Evolutionary conservation across 2,888 invertebrate genomes (phyloP).

Genomic region (Allophyes oxyacanthae): DNA sequence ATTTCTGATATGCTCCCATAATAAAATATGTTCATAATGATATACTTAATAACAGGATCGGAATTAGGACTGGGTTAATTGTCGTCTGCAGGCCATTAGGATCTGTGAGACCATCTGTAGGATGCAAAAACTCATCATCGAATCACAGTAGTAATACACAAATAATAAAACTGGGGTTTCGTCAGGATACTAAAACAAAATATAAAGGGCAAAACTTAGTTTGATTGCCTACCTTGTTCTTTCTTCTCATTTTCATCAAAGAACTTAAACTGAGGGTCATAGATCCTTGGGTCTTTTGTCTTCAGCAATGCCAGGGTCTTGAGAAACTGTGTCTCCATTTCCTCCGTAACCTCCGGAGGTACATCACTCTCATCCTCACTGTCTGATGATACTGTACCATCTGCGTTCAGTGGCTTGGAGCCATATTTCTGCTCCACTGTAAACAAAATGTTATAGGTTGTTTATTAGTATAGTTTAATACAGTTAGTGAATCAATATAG

Average conservation of each 20-base stretch:
- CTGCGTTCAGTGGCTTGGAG: constrained; percentile 82
- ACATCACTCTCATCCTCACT: constrained; percentile 91
- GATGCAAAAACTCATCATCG: too few relatives aligned
- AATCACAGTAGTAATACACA: too few relatives aligned
- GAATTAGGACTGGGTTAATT: too few relatives aligned
- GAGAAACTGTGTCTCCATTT: constrained; percentile 95
- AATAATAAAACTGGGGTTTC: too few relatives aligned
- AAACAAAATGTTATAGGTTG: constrained; percentile 45
- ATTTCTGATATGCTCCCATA: too few relatives aligned
- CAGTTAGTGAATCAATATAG: too few relatives aligned
- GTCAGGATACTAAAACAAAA: too few relatives aligned
- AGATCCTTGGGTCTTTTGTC: constrained; percentile 96
- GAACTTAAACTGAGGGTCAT: constrained; percentile 93
- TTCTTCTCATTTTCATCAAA: constrained; percentile 89
- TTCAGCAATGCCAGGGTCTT: constrained; percentile 96
- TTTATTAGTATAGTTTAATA: too few relatives aligned
- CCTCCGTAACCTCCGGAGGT: constrained; percentile 88
- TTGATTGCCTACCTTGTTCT: constrained; percentile 67
- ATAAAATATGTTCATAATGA: too few relatives aligned
- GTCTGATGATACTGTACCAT: constrained; percentile 84
- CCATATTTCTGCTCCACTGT: constrained; percentile 94
- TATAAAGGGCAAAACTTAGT: not conserved
- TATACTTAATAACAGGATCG: too few relatives aligned
- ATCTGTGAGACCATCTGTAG: too few relatives aligned
- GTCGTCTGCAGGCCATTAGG: too few relatives aligned